phyloP scores from a whole-genome alignment of 2,888 invertebrate genomes.

The Coenonympha arcania region DNA sequence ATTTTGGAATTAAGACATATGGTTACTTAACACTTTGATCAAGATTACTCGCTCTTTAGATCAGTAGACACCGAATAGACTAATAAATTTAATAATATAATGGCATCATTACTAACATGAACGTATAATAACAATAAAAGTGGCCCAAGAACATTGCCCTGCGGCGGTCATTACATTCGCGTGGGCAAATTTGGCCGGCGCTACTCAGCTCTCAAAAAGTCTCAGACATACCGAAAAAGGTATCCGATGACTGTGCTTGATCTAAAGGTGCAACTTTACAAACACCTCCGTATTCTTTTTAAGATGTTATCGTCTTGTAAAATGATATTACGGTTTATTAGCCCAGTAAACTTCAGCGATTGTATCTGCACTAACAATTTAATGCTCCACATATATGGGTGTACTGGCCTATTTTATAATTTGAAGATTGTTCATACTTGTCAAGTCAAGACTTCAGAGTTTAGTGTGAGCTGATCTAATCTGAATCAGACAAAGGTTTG shows the following conservation, averaged over 20 bases:
- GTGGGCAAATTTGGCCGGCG: slow-evolving; percentile 46
- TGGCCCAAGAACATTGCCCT: slow-evolving; percentile 49
- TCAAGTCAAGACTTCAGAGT: not conserved
- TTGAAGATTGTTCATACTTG: not conserved
- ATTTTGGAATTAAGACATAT: not conserved
- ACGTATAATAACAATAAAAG: slow-evolving; percentile 33
- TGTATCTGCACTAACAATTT: not conserved
- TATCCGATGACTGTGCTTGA: slow-evolving; percentile 46
- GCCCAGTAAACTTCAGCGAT: not conserved
- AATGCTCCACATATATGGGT: not conserved
- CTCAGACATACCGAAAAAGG: slow-evolving; percentile 57
- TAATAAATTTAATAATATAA: slow-evolving; percentile 8
- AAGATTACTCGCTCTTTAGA: not conserved
- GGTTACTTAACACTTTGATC: not conserved
- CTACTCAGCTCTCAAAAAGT: too few relatives aligned
- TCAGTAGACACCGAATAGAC: not conserved
- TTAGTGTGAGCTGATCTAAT: too few relatives aligned
- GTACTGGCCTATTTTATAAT: not conserved
- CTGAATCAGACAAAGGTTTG: too few relatives aligned
- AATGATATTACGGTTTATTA: slow-evolving; percentile 3
- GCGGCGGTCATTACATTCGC: slow-evolving; percentile 44
- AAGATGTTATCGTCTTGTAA: slow-evolving; percentile 5
- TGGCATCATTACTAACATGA: slow-evolving; percentile 16
- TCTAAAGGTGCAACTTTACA: slow-evolving; percentile 13
- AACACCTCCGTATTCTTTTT: slow-evolving; percentile 4